Evolutionary conservation across 2,888 invertebrate genomes (phyloP).

Genomic region (Aelia acuminata): DNA sequence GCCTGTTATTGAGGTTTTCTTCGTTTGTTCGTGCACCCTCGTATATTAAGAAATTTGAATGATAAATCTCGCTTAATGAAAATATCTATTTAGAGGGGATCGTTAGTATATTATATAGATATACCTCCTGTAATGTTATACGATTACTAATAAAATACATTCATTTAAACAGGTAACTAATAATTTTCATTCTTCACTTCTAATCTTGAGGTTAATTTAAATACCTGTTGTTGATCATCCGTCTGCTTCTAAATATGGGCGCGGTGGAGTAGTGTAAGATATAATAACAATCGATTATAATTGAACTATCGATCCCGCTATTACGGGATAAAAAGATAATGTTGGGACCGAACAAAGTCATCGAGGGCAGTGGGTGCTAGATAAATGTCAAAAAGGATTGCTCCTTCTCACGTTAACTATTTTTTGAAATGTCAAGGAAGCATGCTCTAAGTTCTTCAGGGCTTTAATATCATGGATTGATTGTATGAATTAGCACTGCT

Average conservation of each 20-base stretch:
- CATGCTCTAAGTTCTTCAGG: neutral
- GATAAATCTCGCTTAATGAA: no score
- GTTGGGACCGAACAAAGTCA: neutral
- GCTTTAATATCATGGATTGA: neutral
- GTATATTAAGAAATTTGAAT: no score
- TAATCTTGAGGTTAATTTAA: no score
- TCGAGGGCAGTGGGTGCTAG: neutral
- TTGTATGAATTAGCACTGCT: neutral
- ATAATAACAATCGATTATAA: neutral
- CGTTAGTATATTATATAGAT: no score
- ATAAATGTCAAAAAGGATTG: conserved; percentile 25
- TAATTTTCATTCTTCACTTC: no score
- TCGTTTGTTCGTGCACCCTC: no score
- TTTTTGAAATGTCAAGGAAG: neutral
- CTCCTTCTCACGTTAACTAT: neutral
- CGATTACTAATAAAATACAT: no score
- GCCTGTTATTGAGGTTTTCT: no score
- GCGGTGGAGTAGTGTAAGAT: neutral
- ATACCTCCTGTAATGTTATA: no score
- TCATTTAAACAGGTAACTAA: no score
- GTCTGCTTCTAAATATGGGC: neutral
- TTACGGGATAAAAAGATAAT: neutral
- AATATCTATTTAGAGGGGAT: no score
- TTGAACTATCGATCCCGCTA: neutral
- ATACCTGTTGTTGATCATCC: no score